These are phyloP conservation scores for Sus cebifrons DNA, from an alignment of 2,797 vertebrate species.

Conservation along the genomic window DNA sequence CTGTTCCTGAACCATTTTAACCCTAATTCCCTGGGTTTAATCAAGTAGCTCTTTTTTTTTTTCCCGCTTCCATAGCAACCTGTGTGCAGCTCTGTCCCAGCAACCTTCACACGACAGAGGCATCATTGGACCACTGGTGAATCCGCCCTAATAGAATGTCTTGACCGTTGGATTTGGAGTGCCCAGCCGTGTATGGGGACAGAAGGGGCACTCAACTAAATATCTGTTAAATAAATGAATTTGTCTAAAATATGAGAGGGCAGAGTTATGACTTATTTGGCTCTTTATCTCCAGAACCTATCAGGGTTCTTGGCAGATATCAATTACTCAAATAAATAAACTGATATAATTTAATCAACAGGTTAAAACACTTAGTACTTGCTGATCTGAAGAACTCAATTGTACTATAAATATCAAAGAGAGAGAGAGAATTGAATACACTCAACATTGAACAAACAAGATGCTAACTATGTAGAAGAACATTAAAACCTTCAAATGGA, in stretches of 20 bases:
- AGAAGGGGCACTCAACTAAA: background rate
- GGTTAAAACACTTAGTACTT: background rate
- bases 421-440: background rate
- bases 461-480: background rate
- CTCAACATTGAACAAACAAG: background rate
- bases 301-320: background rate
- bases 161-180: background rate
- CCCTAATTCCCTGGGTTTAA: background rate
- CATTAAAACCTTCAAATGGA: background rate
- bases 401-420: background rate
- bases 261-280: background rate
- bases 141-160: background rate
- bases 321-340: slow-evolving; percentile 45
- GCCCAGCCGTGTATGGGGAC: fast-evolving
- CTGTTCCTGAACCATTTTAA: background rate
- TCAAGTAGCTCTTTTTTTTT: background rate
- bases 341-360: slow-evolving; percentile 23
- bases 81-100: background rate
- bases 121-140: background rate
- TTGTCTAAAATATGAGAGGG: background rate
- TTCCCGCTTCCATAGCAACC: background rate
- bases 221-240: background rate
- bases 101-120: fast-evolving
- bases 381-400: slow-evolving; percentile 16
- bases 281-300: background rate